These are phyloP conservation scores for Philotrypesis tridentata DNA, from an alignment of 1,140 invertebrate species.

Conservation along the genomic window DNA sequence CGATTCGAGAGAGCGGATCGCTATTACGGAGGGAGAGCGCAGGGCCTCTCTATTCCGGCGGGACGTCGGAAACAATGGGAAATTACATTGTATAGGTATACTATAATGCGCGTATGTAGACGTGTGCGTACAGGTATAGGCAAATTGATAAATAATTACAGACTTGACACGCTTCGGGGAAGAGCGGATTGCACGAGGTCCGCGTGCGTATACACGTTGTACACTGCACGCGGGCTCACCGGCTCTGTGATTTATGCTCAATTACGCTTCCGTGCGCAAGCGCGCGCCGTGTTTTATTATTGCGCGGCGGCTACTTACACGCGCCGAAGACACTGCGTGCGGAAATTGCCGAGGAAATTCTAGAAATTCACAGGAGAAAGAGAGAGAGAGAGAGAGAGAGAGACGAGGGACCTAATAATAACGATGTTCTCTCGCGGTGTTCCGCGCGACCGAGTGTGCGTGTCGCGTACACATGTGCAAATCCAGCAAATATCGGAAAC, in stretches of 20 bases:
- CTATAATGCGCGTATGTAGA: too few species aligned
- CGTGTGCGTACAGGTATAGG: too few species aligned
- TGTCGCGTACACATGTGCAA: too few species aligned
- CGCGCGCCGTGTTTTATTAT: background rate
- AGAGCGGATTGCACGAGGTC: constrained; percentile 1
- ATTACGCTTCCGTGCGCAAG: constrained; percentile 13
- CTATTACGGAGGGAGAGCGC: too few species aligned
- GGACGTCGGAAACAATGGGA: background rate
- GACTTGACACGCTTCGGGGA: constrained; percentile 15
- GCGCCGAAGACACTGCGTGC: background rate
- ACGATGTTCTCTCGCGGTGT: background rate
- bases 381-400: too few species aligned
- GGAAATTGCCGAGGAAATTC: constrained; percentile 19
- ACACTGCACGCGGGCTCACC: too few species aligned
- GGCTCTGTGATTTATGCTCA: constrained; percentile 32
- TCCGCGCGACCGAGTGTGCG: too few species aligned
- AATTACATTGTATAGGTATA: background rate
- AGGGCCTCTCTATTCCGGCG: too few species aligned
- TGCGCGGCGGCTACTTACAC: background rate
- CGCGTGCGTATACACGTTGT: background rate
- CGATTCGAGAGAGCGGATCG: too few species aligned
- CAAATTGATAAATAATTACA: constrained; percentile 30
- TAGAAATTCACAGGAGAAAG: constrained; percentile 25
- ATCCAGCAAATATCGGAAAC: too few species aligned
- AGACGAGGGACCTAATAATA: background rate